These are phyloP conservation scores for Liopterus haemorrhoidalis DNA, from an alignment of 2,888 invertebrate genomes.

Conservation along the genomic window DNA sequence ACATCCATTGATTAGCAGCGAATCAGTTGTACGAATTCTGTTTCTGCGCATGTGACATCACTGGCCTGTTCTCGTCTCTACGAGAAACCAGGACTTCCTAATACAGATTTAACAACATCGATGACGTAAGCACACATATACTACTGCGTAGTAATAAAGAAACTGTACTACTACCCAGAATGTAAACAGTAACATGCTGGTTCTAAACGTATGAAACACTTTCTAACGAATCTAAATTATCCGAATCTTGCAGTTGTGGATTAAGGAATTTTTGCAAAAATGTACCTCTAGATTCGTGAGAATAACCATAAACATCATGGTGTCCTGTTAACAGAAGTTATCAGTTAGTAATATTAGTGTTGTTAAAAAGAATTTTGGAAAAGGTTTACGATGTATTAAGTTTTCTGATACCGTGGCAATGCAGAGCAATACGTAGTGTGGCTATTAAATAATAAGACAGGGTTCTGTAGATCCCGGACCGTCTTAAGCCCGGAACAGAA, in stretches of 20 bases:
- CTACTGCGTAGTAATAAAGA: too few species aligned
- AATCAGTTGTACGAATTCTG: too few species aligned
- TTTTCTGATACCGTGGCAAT: neutral
- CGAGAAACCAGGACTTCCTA: too few species aligned
- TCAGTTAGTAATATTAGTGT: constrained; percentile 30
- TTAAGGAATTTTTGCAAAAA: constrained; percentile 30
- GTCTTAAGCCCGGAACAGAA: too few species aligned
- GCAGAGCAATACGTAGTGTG: neutral
- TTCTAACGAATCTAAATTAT: constrained; percentile 20
- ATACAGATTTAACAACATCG: too few species aligned
- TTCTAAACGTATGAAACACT: constrained; percentile 18
- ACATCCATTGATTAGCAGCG: too few species aligned
- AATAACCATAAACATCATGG: constrained; percentile 58
- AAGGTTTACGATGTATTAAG: neutral
- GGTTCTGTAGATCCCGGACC: too few species aligned
- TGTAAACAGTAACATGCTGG: constrained; percentile 18
- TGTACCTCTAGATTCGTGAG: constrained; percentile 72
- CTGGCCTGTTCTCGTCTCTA: too few species aligned
- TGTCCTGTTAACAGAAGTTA: constrained; percentile 48
- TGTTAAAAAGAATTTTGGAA: constrained; percentile 22
- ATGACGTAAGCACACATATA: too few species aligned
- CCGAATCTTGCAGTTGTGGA: constrained; percentile 17
- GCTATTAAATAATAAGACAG: too few species aligned
- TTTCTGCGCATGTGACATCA: too few species aligned
- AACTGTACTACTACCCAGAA: too few species aligned